A percentile compares a stretch with the other conserved stretches of the same genome.
Conservation (phyloP, 2,113 vertebrate genomes). For the Bos javanicus region DNA sequence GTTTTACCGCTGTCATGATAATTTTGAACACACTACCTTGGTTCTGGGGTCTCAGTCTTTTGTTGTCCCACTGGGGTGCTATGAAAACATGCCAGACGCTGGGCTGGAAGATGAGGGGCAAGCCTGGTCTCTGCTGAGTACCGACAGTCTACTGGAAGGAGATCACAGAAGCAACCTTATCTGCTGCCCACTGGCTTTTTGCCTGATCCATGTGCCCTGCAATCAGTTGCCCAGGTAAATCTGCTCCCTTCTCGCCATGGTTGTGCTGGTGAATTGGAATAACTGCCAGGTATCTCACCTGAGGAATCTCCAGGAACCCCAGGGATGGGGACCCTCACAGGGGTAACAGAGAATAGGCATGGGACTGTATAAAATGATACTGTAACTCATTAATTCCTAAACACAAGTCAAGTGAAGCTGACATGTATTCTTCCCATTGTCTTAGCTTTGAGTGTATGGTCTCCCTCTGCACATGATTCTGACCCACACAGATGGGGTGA, state of each 20-base stretch:
- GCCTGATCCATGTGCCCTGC: neutral
- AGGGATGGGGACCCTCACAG: neutral
- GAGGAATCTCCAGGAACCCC: neutral
- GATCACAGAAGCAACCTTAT: neutral
- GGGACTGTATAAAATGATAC: neutral
- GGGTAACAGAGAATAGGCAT: neutral
- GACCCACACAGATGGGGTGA: neutral
- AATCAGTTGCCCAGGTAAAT: neutral
- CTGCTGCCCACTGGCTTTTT: neutral
- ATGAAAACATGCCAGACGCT: accelerated
- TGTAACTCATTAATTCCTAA: neutral
- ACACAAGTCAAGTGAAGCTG: neutral
- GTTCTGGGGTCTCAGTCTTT: neutral
- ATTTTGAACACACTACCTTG: neutral
- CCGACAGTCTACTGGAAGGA: accelerated
- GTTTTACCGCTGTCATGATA: accelerated
- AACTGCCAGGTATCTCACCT: neutral
- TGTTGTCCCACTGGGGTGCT: neutral
- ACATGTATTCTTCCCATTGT: neutral
- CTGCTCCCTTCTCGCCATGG: neutral
- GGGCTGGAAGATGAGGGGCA: neutral
- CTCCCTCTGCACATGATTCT: neutral
- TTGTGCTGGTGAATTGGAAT: neutral
- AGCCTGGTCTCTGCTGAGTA: neutral
- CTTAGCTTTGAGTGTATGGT: neutral